Evolutionary conservation across 1,140 invertebrate genomes (phyloP).

Genomic region (Drosophila rufa): DNA sequence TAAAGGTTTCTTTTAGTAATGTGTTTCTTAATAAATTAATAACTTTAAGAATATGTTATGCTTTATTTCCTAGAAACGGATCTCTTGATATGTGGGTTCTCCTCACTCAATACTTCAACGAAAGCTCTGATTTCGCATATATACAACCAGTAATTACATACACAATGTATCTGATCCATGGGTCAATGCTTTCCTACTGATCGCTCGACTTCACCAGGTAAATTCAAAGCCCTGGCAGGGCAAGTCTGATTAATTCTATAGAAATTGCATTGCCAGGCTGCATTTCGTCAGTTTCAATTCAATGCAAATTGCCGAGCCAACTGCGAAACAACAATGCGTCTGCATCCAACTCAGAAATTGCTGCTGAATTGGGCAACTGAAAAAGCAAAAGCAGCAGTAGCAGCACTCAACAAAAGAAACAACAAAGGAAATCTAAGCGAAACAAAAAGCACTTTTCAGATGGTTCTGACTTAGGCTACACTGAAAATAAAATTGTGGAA

Average conservation of each 20-base stretch:
- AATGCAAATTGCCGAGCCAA: constrained; percentile 55
- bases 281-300: constrained; percentile 58
- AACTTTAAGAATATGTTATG: background rate
- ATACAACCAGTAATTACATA: constrained; percentile 2
- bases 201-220: constrained; percentile 17
- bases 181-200: constrained; percentile 30
- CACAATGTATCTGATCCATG: constrained; percentile 25
- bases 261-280: constrained; percentile 49
- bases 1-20: background rate
- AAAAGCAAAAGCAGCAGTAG: constrained; percentile 19
- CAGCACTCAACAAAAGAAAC: constrained; percentile 35
- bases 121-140: constrained; percentile 26
- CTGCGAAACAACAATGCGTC: constrained; percentile 37
- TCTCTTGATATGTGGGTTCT: constrained; percentile 5
- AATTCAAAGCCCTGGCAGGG: constrained; percentile 14
- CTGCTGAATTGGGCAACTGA: constrained; percentile 55
- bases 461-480: constrained; percentile 23
- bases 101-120: background rate
- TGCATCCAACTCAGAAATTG: constrained; percentile 41
- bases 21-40: background rate
- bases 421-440: constrained; percentile 38
- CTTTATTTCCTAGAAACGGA: background rate
- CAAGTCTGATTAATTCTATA: constrained; percentile 43
- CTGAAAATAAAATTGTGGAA: background rate
- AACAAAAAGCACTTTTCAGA: constrained; percentile 40